A percentile compares a stretch with the other conserved stretches of the same genome.
Evolutionary conservation across 1,140 invertebrate species (phyloP).

Genomic region (Asobara japonica): DNA sequence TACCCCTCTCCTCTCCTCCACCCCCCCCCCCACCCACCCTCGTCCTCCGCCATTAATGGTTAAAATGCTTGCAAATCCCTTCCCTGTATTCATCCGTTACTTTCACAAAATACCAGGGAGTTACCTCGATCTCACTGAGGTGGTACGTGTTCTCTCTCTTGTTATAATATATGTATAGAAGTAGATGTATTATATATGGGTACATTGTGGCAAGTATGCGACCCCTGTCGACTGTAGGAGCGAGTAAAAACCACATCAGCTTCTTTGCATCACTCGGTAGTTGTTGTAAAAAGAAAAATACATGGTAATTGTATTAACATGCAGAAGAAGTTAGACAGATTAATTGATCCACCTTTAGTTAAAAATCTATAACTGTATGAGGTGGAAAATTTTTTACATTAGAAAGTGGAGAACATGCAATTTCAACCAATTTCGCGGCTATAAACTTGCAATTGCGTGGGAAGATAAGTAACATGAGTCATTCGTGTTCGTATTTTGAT

Average conservation of each 20-base stretch:
- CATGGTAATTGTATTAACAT: not conserved
- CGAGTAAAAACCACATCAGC: not conserved
- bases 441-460: too few species aligned
- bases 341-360: too few species aligned
- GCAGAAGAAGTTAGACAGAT: not conserved
- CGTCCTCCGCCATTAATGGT: constrained; percentile 37
- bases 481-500: too few species aligned
- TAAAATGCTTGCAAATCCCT: constrained; percentile 1
- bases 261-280: not conserved
- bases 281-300: not conserved
- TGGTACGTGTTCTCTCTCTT: constrained; percentile 15
- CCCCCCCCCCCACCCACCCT: constrained; percentile 23
- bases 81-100: constrained; percentile 4
- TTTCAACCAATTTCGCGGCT: too few species aligned
- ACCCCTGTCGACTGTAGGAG: constrained; percentile 1
- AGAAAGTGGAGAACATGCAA: too few species aligned
- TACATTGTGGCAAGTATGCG: constrained; percentile 14
- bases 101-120: constrained; percentile 16
- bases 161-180: constrained; percentile 13
- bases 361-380: too few species aligned
- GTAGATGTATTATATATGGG: not conserved
- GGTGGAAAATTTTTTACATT: too few species aligned
- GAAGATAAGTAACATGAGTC: too few species aligned
- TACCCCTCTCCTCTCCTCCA: constrained; percentile 33
- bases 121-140: constrained; percentile 12